phyloP scores from a whole-genome alignment of 1,140 invertebrate genomes.

The Leguminivora glycinivorella region DNA sequence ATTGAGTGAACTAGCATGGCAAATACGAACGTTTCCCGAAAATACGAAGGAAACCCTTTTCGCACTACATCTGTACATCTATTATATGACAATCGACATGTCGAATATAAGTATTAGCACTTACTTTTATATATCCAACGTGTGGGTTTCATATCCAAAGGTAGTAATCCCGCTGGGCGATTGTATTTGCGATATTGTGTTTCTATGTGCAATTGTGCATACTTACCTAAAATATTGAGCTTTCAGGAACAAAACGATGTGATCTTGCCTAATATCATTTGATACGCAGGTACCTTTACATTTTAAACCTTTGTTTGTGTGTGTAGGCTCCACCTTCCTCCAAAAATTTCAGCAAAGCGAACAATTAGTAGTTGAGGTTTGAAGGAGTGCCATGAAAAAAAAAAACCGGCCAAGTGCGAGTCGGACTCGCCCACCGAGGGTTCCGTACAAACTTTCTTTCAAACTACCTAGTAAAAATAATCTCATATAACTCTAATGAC shows the following conservation, averaged over 20 bases:
- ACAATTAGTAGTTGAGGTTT: no score
- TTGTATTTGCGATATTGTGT: conserved; percentile 56
- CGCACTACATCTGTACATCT: no score
- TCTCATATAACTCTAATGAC: no score
- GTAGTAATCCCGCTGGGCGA: conserved; percentile 50
- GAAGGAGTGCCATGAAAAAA: no score
- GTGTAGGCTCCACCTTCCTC: not conserved
- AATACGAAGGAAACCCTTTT: no score
- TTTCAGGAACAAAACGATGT: not conserved
- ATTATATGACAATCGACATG: not conserved
- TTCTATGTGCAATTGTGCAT: not conserved
- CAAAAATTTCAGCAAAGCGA: not conserved
- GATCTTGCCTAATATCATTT: not conserved
- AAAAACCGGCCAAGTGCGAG: no score
- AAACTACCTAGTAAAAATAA: no score
- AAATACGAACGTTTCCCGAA: no score
- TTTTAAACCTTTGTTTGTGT: not conserved
- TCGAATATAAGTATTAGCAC: not conserved
- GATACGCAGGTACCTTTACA: not conserved
- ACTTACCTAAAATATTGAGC: not conserved
- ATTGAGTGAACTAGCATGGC: no score
- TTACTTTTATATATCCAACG: not conserved
- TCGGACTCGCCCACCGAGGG: no score
- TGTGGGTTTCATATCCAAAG: no score
- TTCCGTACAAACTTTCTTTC: no score